Base-by-base conservation (phyloP, 64 coral and sea anemone species). In the Platygyra sinensis region DNA sequence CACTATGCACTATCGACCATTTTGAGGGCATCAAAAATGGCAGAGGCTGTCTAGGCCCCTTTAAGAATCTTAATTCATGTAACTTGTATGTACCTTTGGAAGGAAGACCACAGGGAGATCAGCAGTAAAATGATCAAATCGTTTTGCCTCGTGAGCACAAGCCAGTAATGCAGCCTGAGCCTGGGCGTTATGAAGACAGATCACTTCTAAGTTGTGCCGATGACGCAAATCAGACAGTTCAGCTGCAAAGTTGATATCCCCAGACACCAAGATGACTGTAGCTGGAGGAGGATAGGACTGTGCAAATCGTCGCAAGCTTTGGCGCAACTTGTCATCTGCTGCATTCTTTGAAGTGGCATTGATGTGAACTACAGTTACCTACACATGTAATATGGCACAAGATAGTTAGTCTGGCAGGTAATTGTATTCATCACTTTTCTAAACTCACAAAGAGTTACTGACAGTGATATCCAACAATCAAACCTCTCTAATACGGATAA, bases 321-420 rank as follows among this genome's bases (percentile, higher is more conserved):
- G 97, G 12, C 97, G 91, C 22, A 99, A 71, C 17, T 99, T 99
- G 57, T 99, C 97, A 94, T 99, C 97, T 42, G 94, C 97, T 57
- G 97, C 94, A 94, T 99, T 99, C 88, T 99, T 99, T 22, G 97
- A 95, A 19, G 97, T 99, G 62, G 97, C 93, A 77, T 99, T 99
- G 73, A 99, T 99, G 50, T 99, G 97, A 72, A 99, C 97, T 28
- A 99, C 94, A 55, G 97, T 99, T 50, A 95, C 97, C 97, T 99
- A 78, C n/a, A n/a, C n/a, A n/a, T n/a, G n/a, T 28, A 59, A 87
- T 77, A 13, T 71, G 27, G 39, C 12, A 67, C 18, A 10, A 5
- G 54, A 17, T 27, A 72, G 24, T 18, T 29, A 39, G 46, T 33
- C 28, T 77, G 5, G 28, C 1, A 39, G 25, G 18, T 5, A 27